Base-by-base conservation (phyloP, 2,888 invertebrate genomes). In the Scaptomyza parva region DNA sequence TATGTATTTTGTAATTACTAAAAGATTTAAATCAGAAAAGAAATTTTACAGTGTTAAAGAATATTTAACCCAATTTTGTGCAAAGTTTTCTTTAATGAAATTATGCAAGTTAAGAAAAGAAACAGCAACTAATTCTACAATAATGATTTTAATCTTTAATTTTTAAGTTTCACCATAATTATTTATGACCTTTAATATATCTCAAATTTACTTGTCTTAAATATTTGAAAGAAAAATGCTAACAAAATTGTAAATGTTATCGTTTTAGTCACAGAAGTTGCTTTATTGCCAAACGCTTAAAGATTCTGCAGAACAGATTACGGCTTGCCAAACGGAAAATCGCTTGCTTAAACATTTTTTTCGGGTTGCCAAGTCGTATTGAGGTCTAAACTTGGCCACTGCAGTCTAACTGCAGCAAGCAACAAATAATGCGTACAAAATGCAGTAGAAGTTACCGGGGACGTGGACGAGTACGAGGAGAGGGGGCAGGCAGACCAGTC, bases 381-480 rank as follows among this genome's bases (percentile, higher is more conserved):
- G 26, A 52, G 51, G 43, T 45, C 62, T 61, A 44, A 59, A 53
- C 61, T 60, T 59, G 68, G 47, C 39, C 63, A 73, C 39, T 73
- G 76, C 73, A 74, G 51, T 70, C 61, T 35, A 57, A 61, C 61
- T 68, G 71, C 68, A 55, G 68, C 62, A 59, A 55, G 68, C 58
- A 52, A 18, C 57, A 58, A 61, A 69, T 64, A 58, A 60, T 73
- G 67, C 68, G 62, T 59, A 54, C 40, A 59, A 70, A 37, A 59
- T 76, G 67, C 71, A 71, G 63, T 53, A 44, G 20, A 9, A 30
- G 14, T 39, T 3, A n/a, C 44, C 6, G 12, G 14, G 14, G 28
- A 35, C 51, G 60, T 43, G 33, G 41, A 11, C 24, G 35, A 26
- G 18, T 37, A 55, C 63, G 44, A 44, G 67, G 35, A 30, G 5